Base-by-base conservation (phyloP, 2,888 invertebrate species). In the Papilio demoleus region DNA sequence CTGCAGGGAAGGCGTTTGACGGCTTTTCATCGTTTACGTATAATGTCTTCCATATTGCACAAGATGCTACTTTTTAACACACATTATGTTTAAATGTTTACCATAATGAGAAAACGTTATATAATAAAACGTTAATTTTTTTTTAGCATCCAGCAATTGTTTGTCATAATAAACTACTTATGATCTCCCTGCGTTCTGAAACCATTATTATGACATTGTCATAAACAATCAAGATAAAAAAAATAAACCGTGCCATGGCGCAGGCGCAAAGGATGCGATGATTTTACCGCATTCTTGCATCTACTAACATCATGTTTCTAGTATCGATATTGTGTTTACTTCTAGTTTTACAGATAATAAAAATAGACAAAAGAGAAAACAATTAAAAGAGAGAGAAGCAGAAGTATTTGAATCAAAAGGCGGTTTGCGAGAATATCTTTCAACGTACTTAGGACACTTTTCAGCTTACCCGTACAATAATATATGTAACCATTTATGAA, bases 1-100 rank as follows among this genome's bases (percentile, higher is more conserved):
- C 69, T 69, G 69, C 65, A 69, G 60, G 24, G 36, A 56, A 69
- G 56, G 53, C 65, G 61, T 53, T 63, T 24, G 22, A 53, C 61
- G 58, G 59, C 47, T 50, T 68, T 40, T 22, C 65, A 42, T 58
- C 63, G 58, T 58, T 45, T 50, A 64, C 38, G 64, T 50, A 64
- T 63, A 60, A 63, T 36, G 14, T 60, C 22, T 47, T 17, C n/a
- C n/a, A n/a, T 53, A 3, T 53, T 53, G 3, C n/a, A 31, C 27
- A 53, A 53, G n/a, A 31, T 6, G 31, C 47, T 4, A 31, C 2
- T 31, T 53, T 53, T 53, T 53, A 31, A 53, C 27, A 27, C n/a
- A 2, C 9, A 27, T n/a, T 27, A 6, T 6, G 6, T 50, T 50
- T 50, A 27, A 2, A n/a, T 27, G 27, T 53, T 27, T 53, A n/a